Evolutionary conservation across 1,140 invertebrate species (phyloP).

Genomic region (Samia ricini): DNA sequence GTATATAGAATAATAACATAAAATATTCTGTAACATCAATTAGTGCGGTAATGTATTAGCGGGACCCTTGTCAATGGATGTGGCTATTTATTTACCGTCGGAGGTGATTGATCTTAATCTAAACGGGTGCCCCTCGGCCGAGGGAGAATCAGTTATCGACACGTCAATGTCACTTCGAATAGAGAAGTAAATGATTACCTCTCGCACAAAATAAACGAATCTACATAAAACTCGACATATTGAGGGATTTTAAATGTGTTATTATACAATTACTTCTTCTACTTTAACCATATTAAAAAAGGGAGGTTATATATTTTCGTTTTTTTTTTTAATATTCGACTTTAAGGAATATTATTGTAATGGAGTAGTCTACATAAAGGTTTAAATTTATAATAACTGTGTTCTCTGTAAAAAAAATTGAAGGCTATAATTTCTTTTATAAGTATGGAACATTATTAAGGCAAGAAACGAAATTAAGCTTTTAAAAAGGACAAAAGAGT

Average conservation of each 20-base stretch:
- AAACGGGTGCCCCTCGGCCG: neutral
- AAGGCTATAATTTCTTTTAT: too few relatives aligned
- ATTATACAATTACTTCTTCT: too few relatives aligned
- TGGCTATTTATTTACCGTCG: neutral
- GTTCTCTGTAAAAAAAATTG: too few relatives aligned
- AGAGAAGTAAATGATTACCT: neutral
- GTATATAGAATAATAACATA: neutral
- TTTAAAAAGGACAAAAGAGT: too few relatives aligned
- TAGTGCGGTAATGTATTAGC: neutral
- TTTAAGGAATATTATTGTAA: too few relatives aligned
- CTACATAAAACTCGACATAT: neutral
- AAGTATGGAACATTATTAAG: too few relatives aligned
- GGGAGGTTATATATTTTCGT: too few relatives aligned
- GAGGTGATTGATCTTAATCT: conserved; percentile 1
- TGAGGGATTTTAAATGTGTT: too few relatives aligned
- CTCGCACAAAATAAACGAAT: neutral
- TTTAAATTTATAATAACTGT: too few relatives aligned
- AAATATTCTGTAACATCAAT: neutral
- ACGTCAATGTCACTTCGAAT: neutral
- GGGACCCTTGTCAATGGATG: neutral
- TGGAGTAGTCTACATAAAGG: too few relatives aligned
- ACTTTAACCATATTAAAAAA: neutral
- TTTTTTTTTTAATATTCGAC: too few relatives aligned
- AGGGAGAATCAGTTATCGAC: neutral
- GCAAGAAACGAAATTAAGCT: too few relatives aligned